These are phyloP conservation scores for Cyprinella venusta DNA, from an alignment of 2,797 vertebrate species.

Conservation along the genomic window DNA sequence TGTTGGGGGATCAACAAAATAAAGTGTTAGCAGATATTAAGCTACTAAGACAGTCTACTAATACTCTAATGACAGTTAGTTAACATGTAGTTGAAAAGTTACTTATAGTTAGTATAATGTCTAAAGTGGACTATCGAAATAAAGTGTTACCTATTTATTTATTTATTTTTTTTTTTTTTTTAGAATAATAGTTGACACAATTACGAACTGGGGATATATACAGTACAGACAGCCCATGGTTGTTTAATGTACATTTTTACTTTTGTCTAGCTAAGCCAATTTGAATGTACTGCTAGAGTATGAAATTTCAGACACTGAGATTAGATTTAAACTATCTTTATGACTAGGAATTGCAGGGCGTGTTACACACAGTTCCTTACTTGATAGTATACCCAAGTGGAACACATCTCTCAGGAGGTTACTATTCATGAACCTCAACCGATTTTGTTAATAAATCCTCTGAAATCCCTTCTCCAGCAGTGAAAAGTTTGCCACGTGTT, in stretches of 20 bases:
- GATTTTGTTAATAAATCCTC: background rate
- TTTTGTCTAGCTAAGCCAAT: background rate
- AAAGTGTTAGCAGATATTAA: no score
- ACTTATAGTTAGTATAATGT: no score
- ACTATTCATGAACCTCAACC: background rate
- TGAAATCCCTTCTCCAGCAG: background rate
- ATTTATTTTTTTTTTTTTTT: slow-evolving; percentile 29
- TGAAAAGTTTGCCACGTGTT: slow-evolving; percentile 46
- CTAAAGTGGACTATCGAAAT: no score
- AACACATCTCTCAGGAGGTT: background rate
- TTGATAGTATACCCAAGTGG: background rate
- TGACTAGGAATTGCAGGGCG: background rate
- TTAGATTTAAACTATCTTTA: background rate
- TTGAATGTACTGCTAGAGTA: background rate
- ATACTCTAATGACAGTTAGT: no score
- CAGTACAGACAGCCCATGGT: background rate
- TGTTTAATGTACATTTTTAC: background rate
- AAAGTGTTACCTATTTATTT: no score
- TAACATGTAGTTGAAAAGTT: no score
- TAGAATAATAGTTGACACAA: slow-evolving; percentile 21
- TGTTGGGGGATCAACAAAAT: no score
- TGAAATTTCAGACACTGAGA: background rate
- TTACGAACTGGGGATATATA: background rate
- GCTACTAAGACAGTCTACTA: no score
- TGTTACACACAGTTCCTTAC: background rate